Percentiles rank a stretch among this genome's conserved stretches.
phyloP scores from a whole-genome alignment of 2,888 invertebrate species.

The Phrixothrix hirtus region DNA sequence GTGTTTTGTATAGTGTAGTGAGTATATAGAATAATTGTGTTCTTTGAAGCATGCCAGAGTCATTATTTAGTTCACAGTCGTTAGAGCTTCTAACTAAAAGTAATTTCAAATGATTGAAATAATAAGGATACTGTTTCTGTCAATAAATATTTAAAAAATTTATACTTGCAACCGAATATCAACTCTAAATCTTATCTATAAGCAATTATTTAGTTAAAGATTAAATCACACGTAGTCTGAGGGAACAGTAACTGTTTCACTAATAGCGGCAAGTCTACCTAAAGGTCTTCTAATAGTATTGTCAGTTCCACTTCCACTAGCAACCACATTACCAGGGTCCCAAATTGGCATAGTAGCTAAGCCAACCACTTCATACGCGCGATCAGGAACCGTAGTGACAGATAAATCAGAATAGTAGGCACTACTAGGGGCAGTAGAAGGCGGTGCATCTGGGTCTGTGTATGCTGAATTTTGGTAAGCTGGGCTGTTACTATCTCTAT shows the following conservation, averaged over 20 bases:
- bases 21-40: no score
- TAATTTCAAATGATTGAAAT: no score
- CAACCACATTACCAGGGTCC: conserved; percentile 46
- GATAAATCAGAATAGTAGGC: conserved; percentile 75
- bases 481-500: conserved; percentile 56
- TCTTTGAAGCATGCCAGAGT: no score
- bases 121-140: no score
- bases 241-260: conserved; percentile 62
- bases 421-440: conserved; percentile 70
- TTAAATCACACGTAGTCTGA: conserved; percentile 61
- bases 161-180: no score
- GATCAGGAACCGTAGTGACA: conserved; percentile 59
- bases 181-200: neutral
- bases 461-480: conserved; percentile 75
- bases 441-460: conserved; percentile 62
- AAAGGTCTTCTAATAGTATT: conserved; percentile 53
- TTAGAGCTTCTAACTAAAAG: no score
- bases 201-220: neutral
- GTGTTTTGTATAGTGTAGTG: no score
- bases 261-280: conserved; percentile 60
- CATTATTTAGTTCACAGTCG: no score
- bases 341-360: conserved; percentile 59
- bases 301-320: conserved; percentile 44
- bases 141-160: no score
- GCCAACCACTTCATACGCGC: conserved; percentile 66